phyloP scores from a whole-genome alignment of 2,797 vertebrate genomes.

The Macroramphosus scolopax region DNA sequence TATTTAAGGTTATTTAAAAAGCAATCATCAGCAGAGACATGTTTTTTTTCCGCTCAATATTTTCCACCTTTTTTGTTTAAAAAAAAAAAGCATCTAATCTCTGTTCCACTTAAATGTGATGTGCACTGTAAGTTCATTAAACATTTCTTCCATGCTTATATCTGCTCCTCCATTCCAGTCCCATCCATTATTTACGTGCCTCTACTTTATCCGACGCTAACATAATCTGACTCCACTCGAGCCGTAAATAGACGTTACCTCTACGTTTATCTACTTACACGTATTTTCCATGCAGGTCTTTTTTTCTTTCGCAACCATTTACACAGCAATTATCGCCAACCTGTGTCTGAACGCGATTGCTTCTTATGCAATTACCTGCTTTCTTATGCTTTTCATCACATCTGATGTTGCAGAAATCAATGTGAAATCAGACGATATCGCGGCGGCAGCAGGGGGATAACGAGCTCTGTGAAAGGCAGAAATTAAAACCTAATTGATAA shows the following conservation, averaged over 20 bases:
- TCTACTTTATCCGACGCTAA: conserved; percentile 51
- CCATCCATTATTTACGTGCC: no score
- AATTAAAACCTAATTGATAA: conserved; percentile 10
- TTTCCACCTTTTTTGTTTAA: no score
- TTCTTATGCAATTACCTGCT: conserved; percentile 30
- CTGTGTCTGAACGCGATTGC: conserved; percentile 29
- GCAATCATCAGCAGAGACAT: no score
- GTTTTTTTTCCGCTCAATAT: no score
- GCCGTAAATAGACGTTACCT: conserved; percentile 55
- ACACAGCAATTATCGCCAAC: conserved; percentile 43
- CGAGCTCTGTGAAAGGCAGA: no score
- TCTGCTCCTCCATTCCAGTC: conserved; percentile 38
- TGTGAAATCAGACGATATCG: conserved; percentile 31
- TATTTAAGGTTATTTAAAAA: no score
- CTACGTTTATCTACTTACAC: conserved; percentile 42
- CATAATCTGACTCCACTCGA: conserved; percentile 48
- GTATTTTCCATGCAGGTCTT: conserved; percentile 13
- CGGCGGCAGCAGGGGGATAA: conserved; percentile 10
- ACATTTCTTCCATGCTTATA: conserved; percentile 36
- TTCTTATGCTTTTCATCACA: conserved; percentile 38
- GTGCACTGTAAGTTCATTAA: no score
- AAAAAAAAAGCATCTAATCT: no score
- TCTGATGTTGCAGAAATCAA: conserved; percentile 46
- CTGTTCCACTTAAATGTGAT: no score
- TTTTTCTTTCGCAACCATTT: conserved; percentile 27